phyloP scores from a whole-genome alignment of 2,888 invertebrate species.

The Cylindroiulus punctatus region DNA sequence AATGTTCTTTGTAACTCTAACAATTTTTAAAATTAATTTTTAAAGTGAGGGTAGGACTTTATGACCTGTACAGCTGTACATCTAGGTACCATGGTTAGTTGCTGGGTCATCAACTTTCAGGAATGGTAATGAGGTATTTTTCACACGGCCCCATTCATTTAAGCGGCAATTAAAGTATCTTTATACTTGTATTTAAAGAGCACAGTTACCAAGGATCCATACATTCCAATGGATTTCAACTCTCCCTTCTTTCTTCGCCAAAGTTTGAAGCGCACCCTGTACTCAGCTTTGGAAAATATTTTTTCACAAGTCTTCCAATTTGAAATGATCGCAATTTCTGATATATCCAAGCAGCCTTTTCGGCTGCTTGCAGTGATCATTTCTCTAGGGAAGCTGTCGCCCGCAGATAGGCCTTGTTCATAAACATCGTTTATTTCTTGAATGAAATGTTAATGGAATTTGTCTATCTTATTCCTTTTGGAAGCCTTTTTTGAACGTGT shows the following conservation, averaged over 20 bases:
- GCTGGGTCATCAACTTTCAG: no score
- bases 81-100: no score
- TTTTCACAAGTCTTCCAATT: background rate
- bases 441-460: conserved; percentile 47
- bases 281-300: background rate
- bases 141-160: no score
- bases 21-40: no score
- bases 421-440: conserved; percentile 45
- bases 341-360: conserved; percentile 7
- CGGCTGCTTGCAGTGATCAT: background rate
- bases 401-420: conserved; percentile 43
- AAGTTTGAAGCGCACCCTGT: background rate
- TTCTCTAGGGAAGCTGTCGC: conserved; percentile 31
- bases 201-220: no score
- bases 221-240: no score
- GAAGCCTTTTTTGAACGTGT: conserved; percentile 10
- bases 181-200: no score
- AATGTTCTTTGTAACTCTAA: no score
- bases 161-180: no score
- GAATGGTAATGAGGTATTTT: no score
- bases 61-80: no score
- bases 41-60: no score
- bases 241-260: background rate
- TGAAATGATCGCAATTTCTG: conserved; percentile 15
- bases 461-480: conserved; percentile 42